These are phyloP conservation scores for Oxygymnocypris stewartii DNA, from an alignment of 2,113 vertebrate genomes.

Conservation along the genomic window DNA sequence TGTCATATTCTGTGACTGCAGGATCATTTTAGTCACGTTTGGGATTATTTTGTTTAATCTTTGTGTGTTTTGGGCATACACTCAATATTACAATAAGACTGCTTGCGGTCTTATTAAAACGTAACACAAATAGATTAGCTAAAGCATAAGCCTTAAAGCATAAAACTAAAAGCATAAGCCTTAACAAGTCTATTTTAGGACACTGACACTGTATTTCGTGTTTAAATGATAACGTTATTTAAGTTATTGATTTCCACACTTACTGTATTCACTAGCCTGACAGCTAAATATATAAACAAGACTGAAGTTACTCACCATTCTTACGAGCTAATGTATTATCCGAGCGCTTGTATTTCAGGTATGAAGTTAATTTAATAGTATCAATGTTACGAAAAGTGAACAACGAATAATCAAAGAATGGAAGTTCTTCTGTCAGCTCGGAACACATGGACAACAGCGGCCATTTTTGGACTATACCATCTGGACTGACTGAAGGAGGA, in stretches of 20 bases:
- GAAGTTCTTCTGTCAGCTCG: not conserved
- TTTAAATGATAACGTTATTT: not conserved
- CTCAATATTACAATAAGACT: not conserved
- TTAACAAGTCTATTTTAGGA: not conserved
- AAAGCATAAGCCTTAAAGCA: not conserved
- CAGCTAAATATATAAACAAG: not conserved
- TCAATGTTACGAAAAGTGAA: not conserved
- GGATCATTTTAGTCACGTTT: not conserved
- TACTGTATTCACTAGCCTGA: no score
- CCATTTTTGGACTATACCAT: conserved; percentile 62
- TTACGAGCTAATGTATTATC: not conserved
- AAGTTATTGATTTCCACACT: not conserved
- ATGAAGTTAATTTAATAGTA: not conserved
- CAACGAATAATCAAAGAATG: not conserved
- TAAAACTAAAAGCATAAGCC: not conserved
- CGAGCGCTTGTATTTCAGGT: no score
- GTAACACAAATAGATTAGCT: not conserved
- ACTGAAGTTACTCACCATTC: conserved; percentile 7
- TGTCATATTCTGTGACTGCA: not conserved
- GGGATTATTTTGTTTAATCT: not conserved
- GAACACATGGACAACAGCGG: conserved; percentile 26
- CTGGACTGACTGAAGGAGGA: fast-evolving
- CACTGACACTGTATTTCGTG: not conserved
- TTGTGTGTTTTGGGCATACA: not conserved
- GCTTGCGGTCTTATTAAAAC: not conserved